phyloP scores from a whole-genome alignment of 2,888 invertebrate species.

The Lissonota sp. region DNA sequence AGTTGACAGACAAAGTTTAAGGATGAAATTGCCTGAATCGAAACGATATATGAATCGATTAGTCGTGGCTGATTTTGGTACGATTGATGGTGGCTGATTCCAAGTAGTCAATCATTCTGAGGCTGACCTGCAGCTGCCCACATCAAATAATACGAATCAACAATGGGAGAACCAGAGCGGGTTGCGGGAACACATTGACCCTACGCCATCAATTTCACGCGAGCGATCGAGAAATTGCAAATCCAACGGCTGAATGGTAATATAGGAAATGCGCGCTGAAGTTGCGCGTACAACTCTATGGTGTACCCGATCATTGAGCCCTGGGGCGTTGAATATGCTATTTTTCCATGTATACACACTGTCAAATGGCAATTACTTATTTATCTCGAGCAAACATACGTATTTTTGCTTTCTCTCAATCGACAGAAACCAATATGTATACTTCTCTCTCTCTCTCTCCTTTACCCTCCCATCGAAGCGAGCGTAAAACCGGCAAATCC shows the following conservation, averaged over 20 bases:
- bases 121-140: too few species aligned
- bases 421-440: background rate
- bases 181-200: background rate
- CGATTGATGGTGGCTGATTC: background rate
- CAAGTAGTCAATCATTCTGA: too few species aligned
- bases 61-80: too few species aligned
- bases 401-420: background rate
- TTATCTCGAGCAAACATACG: conserved; percentile 37
- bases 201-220: background rate
- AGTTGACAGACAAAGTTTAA: too few species aligned
- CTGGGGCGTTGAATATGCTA: conserved; percentile 18
- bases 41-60: too few species aligned
- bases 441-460: background rate
- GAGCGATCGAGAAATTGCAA: conserved; percentile 1
- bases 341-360: conserved; percentile 7
- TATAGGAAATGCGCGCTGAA: background rate
- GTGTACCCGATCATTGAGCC: background rate
- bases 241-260: conserved; percentile 4
- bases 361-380: conserved; percentile 46
- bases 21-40: too few species aligned
- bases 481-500: conserved; percentile 32
- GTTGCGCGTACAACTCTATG: background rate
- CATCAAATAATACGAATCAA: too few species aligned
- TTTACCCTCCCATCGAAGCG: background rate
- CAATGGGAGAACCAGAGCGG: too few species aligned